Evolutionary conservation across 2,888 invertebrate species (phyloP), one percentile per base, ranked within the genome.

Genomic region (Mythimna albipuncta): DNA sequence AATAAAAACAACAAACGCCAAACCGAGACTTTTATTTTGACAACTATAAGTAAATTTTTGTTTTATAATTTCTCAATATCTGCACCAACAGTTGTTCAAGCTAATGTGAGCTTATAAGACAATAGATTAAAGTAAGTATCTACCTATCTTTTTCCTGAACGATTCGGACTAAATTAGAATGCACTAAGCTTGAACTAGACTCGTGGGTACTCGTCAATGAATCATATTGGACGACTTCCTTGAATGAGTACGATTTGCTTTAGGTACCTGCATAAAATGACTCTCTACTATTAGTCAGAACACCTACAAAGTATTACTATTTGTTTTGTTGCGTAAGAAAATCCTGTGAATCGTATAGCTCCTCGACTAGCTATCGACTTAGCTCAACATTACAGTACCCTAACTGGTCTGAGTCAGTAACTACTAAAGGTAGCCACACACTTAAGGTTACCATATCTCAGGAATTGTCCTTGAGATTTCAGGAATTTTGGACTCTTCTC

Each of bases 151-250:
- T 52, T 64, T 52, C 11, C 41, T 35, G 16, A 52, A 44, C 59
- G 26, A 44, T 38, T n/a, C 21, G 21, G 26, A 16, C 52, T 19
- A 65, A 21, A 59, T 58, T 63, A 50, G 35, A 47, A 11, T 66
- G 54, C 59, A 54, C 32, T 74, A 21, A 66, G 66, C 26, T 74
- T 66, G 47, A 59, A 66, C 65, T 59, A 11, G 55, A 11, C 10
- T 55, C 4, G 2, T 21, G 11, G 10, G 41, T 10, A 38, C 19
- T 47, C 11, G 41, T 55, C 16, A 59, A 59, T 58, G 11, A 73
- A 54, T 73, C 58, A 59, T 59, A 16, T 26, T 6, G 32, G 13
- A 50, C 26, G 6, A 61, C 26, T 57, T 63, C 72, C 72, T 41
- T 32, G 16, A 21, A 63, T 57, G 32, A 72, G 13, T 41, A 72